Conservation (phyloP, 2,888 invertebrate species). For the Melipona bicolor region DNA sequence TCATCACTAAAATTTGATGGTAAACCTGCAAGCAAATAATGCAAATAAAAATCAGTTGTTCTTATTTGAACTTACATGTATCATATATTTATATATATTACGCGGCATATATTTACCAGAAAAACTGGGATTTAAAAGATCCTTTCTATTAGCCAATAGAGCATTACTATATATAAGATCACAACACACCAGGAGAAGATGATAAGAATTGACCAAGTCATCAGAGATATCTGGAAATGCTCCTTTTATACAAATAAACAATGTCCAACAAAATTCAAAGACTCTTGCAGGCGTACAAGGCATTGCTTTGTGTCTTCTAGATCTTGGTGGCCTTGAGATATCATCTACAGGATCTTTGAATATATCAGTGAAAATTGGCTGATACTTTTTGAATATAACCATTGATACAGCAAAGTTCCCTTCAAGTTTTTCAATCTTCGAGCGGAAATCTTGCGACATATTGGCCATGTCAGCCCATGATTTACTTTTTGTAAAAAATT, state of each 20-base stretch:
- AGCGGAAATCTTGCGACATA: slow-evolving; percentile 92
- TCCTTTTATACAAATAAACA: slow-evolving; percentile 95
- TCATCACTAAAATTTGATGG: slow-evolving; percentile 89
- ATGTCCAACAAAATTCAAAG: slow-evolving; percentile 97
- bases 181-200: slow-evolving; percentile 94
- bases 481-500: slow-evolving; percentile 97
- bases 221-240: slow-evolving; percentile 94
- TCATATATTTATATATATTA: too few species aligned
- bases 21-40: slow-evolving; percentile 85
- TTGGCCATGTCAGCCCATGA: slow-evolving; percentile 98
- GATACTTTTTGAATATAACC: slow-evolving; percentile 96
- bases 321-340: slow-evolving; percentile 86
- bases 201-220: slow-evolving; percentile 97
- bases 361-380: slow-evolving; percentile 94
- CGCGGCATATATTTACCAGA: slow-evolving; percentile 86
- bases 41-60: slow-evolving; percentile 5
- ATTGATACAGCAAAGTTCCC: slow-evolving; percentile 97
- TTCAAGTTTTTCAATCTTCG: slow-evolving; percentile 93
- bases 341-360: slow-evolving; percentile 90
- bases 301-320: slow-evolving; percentile 88
- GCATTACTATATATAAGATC: slow-evolving; percentile 96
- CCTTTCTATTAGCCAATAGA: slow-evolving; percentile 90
- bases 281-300: slow-evolving; percentile 93
- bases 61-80: background rate
- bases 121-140: slow-evolving; percentile 94